Base-by-base conservation (phyloP, 1,140 invertebrate species). In the Trichonephila clavata region DNA sequence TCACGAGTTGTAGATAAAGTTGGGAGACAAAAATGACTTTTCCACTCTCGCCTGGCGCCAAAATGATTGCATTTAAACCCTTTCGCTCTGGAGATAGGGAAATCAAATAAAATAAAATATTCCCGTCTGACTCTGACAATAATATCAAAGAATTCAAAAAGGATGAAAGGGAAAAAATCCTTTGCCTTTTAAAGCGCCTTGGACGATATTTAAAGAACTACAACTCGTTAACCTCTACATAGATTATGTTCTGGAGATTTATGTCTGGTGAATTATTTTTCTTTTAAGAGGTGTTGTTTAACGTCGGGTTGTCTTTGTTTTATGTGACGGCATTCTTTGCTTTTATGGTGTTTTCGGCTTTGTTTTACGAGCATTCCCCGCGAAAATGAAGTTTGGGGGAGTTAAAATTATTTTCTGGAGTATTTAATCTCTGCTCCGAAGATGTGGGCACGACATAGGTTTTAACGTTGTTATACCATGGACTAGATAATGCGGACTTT, bases 261-360 rank as follows among this genome's bases (percentile, higher is more conserved):
- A 92, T 92, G 81, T 87, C 89, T 61, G 14, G 27, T 61, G 71
- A 80, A 90, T 90, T 90, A 57, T 90, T 81, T 90, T 90, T 90
- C n/a, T 90, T 71, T 81, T 90, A 90, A 90, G 89, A 81, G 89
- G 68, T 90, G 89, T 90, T 90, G 68, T 90, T 90, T 90, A 90
- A 90, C 81, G 50, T 60, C 57, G 43, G 20, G 18, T 90, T 81
- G 57, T 90, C 89, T 90, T 90, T 90, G 89, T 90, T 80, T 90
- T 90, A 90, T 81, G 89, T 43, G 89, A 32, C 89, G 57, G 27
- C 89, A 90, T 90, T 90, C 68, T 90, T 90, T 90, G 89, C 68
- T 90, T 90, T 50, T 81, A 32, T 80, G 87, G 20, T 89, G 65
- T 89, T 87, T 87, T 87, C 59, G 13, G 61, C 83, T 60, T 61